phyloP scores from a whole-genome alignment of 2,113 vertebrate genomes.

The Gorilla gorilla region DNA sequence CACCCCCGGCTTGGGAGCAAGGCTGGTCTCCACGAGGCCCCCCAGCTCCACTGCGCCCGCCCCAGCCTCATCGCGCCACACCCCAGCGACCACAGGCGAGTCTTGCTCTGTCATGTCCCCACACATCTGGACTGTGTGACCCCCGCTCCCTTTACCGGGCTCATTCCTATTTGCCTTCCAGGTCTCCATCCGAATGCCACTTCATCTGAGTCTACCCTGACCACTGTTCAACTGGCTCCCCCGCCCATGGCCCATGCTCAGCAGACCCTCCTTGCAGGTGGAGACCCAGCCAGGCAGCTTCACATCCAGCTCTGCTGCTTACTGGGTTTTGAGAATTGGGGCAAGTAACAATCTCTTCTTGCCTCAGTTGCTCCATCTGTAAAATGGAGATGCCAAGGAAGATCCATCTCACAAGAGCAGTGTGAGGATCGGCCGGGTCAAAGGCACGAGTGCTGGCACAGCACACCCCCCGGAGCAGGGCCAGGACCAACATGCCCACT shows the following conservation, averaged over 20 bases:
- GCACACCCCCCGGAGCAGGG: neutral
- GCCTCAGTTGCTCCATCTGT: neutral
- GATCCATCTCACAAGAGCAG: neutral
- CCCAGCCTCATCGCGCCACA: fast-evolving
- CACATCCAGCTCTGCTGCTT: neutral
- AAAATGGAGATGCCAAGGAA: neutral
- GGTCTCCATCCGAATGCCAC: neutral
- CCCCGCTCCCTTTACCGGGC: neutral
- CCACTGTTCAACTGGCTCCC: no score
- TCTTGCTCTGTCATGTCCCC: neutral
- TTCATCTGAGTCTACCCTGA: neutral
- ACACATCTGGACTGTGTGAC: neutral
- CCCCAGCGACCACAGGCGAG: neutral
- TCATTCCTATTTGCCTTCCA: no score
- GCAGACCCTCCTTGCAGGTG: neutral
- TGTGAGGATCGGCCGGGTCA: neutral
- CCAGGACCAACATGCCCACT: neutral
- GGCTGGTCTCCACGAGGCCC: neutral
- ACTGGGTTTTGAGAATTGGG: neutral
- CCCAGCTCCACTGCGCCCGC: fast-evolving
- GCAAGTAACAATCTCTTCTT: neutral
- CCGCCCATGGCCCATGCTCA: neutral
- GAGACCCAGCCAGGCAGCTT: neutral
- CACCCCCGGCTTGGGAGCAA: fast-evolving
- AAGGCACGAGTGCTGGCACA: fast-evolving